A percentile compares a stretch with the other conserved stretches of the same genome.
Evolutionary conservation across 2,113 vertebrate genomes (phyloP).

Genomic region (Elephantulus edwardii): DNA sequence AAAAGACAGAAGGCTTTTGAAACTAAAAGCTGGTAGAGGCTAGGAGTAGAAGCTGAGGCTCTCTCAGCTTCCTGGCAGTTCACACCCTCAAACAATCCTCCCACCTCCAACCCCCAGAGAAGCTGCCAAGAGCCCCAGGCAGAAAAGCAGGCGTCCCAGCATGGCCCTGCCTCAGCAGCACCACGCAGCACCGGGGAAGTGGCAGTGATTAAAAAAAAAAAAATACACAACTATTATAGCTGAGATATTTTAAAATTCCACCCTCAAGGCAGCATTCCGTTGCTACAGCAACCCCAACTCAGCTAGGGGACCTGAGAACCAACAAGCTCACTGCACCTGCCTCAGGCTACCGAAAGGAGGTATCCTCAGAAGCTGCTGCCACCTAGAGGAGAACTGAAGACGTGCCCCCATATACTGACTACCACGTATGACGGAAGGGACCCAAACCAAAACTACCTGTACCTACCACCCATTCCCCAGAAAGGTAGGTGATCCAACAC

Average conservation of each 20-base stretch:
- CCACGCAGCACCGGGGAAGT: not conserved
- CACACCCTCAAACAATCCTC: slow-evolving; percentile 14
- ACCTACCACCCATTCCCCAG: not conserved
- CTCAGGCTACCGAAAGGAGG: not conserved
- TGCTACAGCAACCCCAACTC: slow-evolving; percentile 74
- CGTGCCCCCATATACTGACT: not conserved
- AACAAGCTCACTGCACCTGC: not conserved
- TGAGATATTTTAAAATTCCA: slow-evolving; percentile 68
- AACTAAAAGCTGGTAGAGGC: slow-evolving; percentile 1
- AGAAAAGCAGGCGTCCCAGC: not conserved
- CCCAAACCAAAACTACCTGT: not conserved
- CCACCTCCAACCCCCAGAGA: slow-evolving; percentile 18
- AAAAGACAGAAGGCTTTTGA: slow-evolving; percentile 28
- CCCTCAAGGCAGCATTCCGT: slow-evolving; percentile 61
- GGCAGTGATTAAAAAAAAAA: slow-evolving; percentile 11
- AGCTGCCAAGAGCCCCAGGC: slow-evolving; percentile 40
- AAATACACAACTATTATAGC: slow-evolving; percentile 14
- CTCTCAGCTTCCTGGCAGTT: slow-evolving; percentile 19
- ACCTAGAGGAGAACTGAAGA: not conserved
- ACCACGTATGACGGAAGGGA: not conserved
- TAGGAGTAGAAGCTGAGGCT: slow-evolving; percentile 5
- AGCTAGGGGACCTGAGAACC: slow-evolving; percentile 52
- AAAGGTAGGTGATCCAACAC: too few species aligned
- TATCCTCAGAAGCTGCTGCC: not conserved
- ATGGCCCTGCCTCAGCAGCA: not conserved